Conservation (phyloP, 2,797 vertebrate genomes). For the Macroramphosus scolopax region DNA sequence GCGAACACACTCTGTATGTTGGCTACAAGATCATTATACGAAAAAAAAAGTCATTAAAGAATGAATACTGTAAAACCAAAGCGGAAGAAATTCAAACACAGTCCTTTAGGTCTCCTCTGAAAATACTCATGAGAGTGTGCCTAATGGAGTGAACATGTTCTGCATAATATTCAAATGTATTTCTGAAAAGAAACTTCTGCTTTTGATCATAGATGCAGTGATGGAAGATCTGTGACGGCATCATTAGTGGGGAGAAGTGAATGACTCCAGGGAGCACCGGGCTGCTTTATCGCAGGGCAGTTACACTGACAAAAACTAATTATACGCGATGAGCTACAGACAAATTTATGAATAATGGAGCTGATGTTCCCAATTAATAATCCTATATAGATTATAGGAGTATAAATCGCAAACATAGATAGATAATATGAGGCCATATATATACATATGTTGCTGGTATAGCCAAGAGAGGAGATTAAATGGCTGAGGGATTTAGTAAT, state of each 20-base stretch:
- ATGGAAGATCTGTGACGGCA: slow-evolving; percentile 11
- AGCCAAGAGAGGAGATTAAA: too few species aligned
- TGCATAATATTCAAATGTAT: slow-evolving; percentile 29
- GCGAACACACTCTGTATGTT: slow-evolving; percentile 17
- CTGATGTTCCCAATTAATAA: slow-evolving; percentile 9
- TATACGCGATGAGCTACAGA: slow-evolving; percentile 13
- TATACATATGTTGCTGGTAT: too few species aligned
- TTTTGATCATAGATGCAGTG: slow-evolving; percentile 48
- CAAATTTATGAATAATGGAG: slow-evolving; percentile 9
- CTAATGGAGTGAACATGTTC: slow-evolving; percentile 38
- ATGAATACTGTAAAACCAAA: slow-evolving; percentile 16
- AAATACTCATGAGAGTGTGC: slow-evolving; percentile 25
- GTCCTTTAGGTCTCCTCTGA: slow-evolving; percentile 24
- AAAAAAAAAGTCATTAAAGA: slow-evolving; percentile 18
- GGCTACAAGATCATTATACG: slow-evolving; percentile 28
- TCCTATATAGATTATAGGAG: not conserved
- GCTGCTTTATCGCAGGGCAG: slow-evolving; percentile 33
- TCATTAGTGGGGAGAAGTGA: slow-evolving; percentile 36
- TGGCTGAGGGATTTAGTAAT: too few species aligned
- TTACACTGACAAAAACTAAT: slow-evolving; percentile 22
- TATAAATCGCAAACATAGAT: too few species aligned
- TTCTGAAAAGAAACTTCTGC: slow-evolving; percentile 22
- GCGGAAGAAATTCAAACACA: slow-evolving; percentile 17
- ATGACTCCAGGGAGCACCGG: slow-evolving; percentile 17
- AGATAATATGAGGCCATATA: too few species aligned